Evolutionary conservation across 2,888 invertebrate genomes (phyloP), one percentile per base, ranked within the genome.

Genomic region (Nasonia oneida): DNA sequence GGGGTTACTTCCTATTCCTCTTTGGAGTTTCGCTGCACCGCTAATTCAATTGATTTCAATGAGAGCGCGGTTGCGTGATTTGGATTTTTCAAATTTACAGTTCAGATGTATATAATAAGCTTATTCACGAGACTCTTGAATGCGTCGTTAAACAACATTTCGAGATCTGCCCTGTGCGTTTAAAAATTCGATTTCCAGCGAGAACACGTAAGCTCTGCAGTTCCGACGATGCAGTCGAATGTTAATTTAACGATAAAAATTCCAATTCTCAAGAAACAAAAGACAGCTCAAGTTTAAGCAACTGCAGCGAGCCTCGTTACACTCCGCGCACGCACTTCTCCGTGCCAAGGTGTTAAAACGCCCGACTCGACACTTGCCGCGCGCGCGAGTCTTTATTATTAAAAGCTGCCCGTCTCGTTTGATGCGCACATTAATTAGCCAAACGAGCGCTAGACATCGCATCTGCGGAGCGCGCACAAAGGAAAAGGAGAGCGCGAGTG

Each of bases 371-470:
- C 42, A 10, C 15, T 42, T 14, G 12, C 76, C 23, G 23, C 15
- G 8, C 4, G 39, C n/a, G 57, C 53, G 29, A 29, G 3, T 42
- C 29, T 39, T 61, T 53, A 70, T 80, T 81, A 81, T 75, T 50
- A 74, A 75, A 74, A 67, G 29, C 75, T 33, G 47, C 75, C 75
- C 81, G 74, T 81, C 74, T 74, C 81, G 81, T 81, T 50, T 75
- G 64, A 61, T 50, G 64, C 64, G 81, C 81, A 81, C 75, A 81
- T 81, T 81, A 81, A 81, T 81, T 81, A 75, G 64, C 61, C 73
- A 39, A n/a, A 37, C 61, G 61, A 39, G 33, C 67, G 70, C 37
- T 15, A 71, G 18, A 42, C 42, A 23, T 12, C 3, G 5, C 33
- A 23, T 8, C 67, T 12, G 33, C 12, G 6, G 10, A 8, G 39